Evolutionary conservation across 2,113 vertebrate genomes (phyloP), one percentile per base, ranked within the genome.

Genomic region (Tapirus terrestris): DNA sequence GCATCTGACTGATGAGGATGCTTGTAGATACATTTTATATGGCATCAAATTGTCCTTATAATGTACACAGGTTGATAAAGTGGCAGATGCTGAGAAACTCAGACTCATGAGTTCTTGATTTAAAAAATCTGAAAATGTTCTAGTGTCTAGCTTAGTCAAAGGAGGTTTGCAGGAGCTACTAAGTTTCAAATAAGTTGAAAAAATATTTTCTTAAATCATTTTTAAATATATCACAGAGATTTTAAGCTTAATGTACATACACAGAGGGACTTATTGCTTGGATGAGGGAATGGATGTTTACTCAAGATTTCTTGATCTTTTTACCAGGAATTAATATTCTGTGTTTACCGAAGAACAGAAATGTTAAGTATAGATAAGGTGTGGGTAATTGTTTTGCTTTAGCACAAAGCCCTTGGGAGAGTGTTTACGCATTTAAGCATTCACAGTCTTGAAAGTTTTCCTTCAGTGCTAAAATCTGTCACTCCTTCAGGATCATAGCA

Each of bases 391-490:
- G 29, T 93, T 96, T 95, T 91, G 20, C 63, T 96, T 90, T 80
- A 53, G 43, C 79, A 72, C 53, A 96, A 94, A 93, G 14, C 81
- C 39, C 85, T 97, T 86, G 51, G 82, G 29, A 85, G 70, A 91
- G 94, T 91, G 27, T 8, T 60, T 70, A 89, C 63, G 8, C 27
- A 68, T 93, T 97, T 94, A 29, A 53, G 51, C 51, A 53, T 53
- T 58, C 33, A 67, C 68, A 82, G 60, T 75, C 29, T 96, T 86
- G 33, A 91, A 89, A 75, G 86, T 97, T 98, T 97, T 45, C 77
- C 5, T 77, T 94, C 48, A 86, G 10, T 63, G 12, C 17, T 94
- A 85, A 96, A 23, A 88, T 85, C 56, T 96, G n/a, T 83, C 56
- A 70, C 3, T 94, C 16, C 13, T 97, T 72, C 4, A 72, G 33